Percentiles rank a stretch among this genome's conserved stretches.
Evolutionary conservation across 2,113 vertebrate genomes (phyloP).

Genomic region (Neodon shergylaensis): DNA sequence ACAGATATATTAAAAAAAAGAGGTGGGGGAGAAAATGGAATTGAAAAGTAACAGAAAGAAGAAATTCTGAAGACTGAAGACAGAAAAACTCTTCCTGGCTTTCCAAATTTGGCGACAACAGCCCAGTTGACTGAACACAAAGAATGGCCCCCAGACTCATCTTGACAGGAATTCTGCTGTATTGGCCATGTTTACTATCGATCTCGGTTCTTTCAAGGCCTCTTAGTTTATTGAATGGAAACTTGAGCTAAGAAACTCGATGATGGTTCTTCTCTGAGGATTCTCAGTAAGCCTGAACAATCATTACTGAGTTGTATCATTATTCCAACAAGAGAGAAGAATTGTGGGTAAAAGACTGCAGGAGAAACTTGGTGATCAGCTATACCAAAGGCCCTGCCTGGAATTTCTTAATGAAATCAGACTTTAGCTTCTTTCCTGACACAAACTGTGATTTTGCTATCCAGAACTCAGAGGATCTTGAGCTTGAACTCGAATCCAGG

Average conservation of each 20-base stretch:
- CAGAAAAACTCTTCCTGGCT: neutral
- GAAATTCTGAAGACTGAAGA: neutral
- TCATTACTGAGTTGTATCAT: neutral
- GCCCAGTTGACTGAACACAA: neutral
- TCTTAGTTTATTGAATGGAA: constrained; percentile 24
- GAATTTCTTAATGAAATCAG: constrained; percentile 41
- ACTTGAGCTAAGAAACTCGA: neutral
- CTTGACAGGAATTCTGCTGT: neutral
- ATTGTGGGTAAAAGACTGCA: neutral
- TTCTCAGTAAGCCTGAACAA: neutral
- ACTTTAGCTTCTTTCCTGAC: constrained; percentile 20
- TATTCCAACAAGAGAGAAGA: constrained; percentile 19
- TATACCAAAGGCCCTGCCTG: neutral
- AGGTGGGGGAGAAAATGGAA: neutral
- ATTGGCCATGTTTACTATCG: neutral
- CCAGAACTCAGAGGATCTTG: constrained; percentile 24
- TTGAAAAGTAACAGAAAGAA: neutral
- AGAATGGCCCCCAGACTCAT: neutral
- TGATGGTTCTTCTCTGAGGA: neutral
- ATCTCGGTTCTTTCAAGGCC: neutral
- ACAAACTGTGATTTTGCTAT: constrained; percentile 45
- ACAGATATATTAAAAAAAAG: neutral
- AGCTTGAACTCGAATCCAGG: constrained; percentile 43
- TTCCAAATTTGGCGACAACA: neutral
- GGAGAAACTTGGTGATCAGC: neutral